Evolutionary conservation across 2,113 vertebrate genomes (phyloP).

Genomic region (Sarotherodon lohbergeri): DNA sequence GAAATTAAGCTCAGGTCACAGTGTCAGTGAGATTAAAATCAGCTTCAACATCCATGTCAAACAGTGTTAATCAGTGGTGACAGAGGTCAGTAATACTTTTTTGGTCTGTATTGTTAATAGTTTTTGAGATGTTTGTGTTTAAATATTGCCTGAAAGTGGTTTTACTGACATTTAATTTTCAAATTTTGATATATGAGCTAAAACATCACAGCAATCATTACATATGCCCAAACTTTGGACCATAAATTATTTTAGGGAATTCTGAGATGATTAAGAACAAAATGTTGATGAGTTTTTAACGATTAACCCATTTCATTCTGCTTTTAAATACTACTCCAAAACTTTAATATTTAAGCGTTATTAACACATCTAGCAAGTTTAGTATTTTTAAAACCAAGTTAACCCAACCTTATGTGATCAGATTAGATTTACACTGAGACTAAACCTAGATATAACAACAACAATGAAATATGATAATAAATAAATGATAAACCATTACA

Average conservation of each 20-base stretch:
- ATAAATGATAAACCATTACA: not conserved
- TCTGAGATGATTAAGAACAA: not conserved
- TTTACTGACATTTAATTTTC: not conserved
- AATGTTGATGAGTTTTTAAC: not conserved
- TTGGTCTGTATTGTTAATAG: not conserved
- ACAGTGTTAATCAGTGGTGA: not conserved
- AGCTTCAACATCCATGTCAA: not conserved
- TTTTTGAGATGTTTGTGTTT: not conserved
- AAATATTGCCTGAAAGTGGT: not conserved
- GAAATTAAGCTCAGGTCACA: not conserved
- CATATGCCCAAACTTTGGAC: not conserved
- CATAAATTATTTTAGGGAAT: not conserved
- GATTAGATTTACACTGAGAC: not conserved
- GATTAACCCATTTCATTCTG: not conserved
- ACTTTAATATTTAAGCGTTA: not conserved
- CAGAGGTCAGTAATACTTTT: not conserved
- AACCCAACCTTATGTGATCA: not conserved
- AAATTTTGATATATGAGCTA: rapidly evolving
- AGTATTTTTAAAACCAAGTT: not conserved
- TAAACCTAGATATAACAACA: not conserved
- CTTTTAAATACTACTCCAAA: not conserved
- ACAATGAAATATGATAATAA: not conserved
- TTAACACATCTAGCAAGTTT: not conserved
- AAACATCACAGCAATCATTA: not conserved
- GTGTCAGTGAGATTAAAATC: not conserved